phyloP scores from a whole-genome alignment of 2,113 vertebrate genomes.

The Ptychochromis oligacanthus region DNA sequence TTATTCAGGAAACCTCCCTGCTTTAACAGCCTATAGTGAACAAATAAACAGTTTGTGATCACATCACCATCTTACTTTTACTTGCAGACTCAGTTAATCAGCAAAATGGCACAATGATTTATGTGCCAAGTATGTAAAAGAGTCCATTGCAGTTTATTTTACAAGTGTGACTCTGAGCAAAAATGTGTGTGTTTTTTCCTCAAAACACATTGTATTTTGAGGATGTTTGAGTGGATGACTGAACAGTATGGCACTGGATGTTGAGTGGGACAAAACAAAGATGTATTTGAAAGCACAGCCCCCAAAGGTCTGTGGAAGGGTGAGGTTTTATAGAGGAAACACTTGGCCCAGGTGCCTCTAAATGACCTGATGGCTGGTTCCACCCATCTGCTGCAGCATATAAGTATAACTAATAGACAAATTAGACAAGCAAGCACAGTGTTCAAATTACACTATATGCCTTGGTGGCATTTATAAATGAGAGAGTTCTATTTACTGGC shows the following conservation, averaged over 20 bases:
- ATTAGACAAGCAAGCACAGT: neutral
- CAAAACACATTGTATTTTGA: neutral
- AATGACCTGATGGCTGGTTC: neutral
- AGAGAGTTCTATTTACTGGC: neutral
- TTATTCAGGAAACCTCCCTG: neutral
- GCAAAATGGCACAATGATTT: neutral
- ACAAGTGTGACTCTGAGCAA: neutral
- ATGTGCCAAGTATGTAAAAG: neutral
- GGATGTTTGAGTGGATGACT: neutral
- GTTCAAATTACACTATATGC: neutral
- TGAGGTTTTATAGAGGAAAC: neutral
- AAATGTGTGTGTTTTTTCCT: neutral
- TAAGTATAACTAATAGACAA: neutral
- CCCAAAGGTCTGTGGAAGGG: neutral
- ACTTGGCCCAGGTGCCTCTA: neutral
- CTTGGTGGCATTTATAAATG: neutral
- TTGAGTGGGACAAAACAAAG: neutral
- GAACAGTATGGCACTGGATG: too few relatives aligned
- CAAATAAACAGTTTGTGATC: neutral
- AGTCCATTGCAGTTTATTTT: neutral
- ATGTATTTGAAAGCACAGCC: neutral
- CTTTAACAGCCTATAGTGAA: neutral
- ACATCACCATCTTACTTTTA: neutral
- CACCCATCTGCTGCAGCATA: neutral
- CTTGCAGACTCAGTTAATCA: neutral